These are phyloP conservation scores for Ceyx erithaca DNA, from an alignment of 2,797 vertebrate species.

Conservation along the genomic window DNA sequence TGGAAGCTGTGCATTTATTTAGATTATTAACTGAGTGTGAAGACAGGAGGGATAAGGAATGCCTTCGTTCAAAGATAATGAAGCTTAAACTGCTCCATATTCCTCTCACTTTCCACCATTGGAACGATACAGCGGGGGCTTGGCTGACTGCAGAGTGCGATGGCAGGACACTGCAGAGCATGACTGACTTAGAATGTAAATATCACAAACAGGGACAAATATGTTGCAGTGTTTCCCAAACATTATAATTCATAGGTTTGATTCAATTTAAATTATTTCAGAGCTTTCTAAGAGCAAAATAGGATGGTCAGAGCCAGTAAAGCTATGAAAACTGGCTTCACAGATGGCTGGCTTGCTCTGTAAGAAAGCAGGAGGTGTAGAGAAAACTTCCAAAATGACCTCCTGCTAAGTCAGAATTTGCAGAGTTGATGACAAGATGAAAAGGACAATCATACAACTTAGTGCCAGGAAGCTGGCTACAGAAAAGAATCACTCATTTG, in stretches of 20 bases:
- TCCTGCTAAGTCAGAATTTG: slow-evolving; percentile 22
- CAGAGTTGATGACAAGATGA: slow-evolving; percentile 26
- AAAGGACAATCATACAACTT: slow-evolving; percentile 15
- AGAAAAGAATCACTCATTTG: slow-evolving; percentile 25
- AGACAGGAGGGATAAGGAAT: neutral
- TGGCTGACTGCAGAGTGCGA: neutral
- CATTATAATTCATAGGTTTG: slow-evolving; percentile 17
- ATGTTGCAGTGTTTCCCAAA: neutral
- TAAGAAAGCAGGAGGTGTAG: slow-evolving; percentile 46
- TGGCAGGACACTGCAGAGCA: neutral
- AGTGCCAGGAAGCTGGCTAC: neutral
- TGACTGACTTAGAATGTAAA: slow-evolving; percentile 14
- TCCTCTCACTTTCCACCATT: slow-evolving; percentile 21
- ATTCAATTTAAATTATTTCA: slow-evolving; percentile 67
- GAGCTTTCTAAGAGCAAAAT: slow-evolving; percentile 41
- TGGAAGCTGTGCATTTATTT: slow-evolving; percentile 15
- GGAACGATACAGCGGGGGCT: neutral
- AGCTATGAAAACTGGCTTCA: slow-evolving; percentile 64
- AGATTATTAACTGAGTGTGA: slow-evolving; percentile 29
- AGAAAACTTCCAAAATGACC: slow-evolving; percentile 3
- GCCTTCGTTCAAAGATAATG: slow-evolving; percentile 16
- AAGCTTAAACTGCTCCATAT: slow-evolving; percentile 36
- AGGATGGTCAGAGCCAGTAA: neutral
- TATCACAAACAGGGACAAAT: slow-evolving; percentile 17
- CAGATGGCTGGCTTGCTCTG: slow-evolving; percentile 47